Conservation (phyloP, 2,113 vertebrate genomes). For the Xiphophorus hellerii region DNA sequence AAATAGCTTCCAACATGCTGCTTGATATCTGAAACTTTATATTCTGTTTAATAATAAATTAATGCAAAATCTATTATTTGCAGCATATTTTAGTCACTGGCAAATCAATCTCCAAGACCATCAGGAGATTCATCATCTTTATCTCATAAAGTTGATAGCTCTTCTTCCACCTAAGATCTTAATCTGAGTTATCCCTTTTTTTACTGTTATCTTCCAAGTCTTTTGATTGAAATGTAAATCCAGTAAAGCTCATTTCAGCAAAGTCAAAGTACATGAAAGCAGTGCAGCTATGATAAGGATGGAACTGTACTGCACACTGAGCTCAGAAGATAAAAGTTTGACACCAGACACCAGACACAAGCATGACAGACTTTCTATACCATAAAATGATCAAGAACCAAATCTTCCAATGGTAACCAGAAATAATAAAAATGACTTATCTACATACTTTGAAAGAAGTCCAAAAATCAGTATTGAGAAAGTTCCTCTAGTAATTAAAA, state of each 20-base stretch:
- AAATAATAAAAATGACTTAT: neutral
- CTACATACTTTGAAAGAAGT: neutral
- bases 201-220: slow-evolving; percentile 48
- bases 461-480: neutral
- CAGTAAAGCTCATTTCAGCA: slow-evolving; percentile 56
- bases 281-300: slow-evolving; percentile 51
- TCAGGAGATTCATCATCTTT: slow-evolving; percentile 28
- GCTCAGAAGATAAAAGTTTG: slow-evolving; percentile 29
- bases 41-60: slow-evolving; percentile 2
- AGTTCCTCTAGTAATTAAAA: neutral
- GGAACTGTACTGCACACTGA: slow-evolving; percentile 40
- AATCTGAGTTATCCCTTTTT: slow-evolving; percentile 60
- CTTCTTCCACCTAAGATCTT: slow-evolving; percentile 40
- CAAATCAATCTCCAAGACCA: slow-evolving; percentile 24
- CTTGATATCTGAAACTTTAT: neutral
- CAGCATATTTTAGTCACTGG: neutral
- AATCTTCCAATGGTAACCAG: neutral
- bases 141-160: slow-evolving; percentile 43
- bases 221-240: slow-evolving; percentile 71
- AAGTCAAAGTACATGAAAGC: slow-evolving; percentile 60
- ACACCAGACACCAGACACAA: slow-evolving; percentile 29
- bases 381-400: neutral
- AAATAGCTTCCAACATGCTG: neutral
- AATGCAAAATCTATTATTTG: slow-evolving; percentile 1
- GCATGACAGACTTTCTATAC: slow-evolving; percentile 16